Conservation (phyloP, 2,113 vertebrate genomes). For the Phrynosoma platyrhinos region DNA sequence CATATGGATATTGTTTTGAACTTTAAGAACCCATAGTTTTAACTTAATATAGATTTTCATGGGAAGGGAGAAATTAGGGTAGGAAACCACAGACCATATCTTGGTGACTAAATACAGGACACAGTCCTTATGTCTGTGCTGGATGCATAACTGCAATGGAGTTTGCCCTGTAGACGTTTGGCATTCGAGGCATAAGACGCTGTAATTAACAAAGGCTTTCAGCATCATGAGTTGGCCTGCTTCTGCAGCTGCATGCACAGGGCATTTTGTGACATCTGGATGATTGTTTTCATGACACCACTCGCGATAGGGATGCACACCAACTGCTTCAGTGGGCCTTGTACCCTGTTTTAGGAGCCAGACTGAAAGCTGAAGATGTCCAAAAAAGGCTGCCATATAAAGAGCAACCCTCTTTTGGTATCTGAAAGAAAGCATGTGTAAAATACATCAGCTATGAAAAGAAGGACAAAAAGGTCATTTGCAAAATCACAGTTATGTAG, state of each 20-base stretch:
- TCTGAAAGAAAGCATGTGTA: slow-evolving; percentile 52
- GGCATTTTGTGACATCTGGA: slow-evolving; percentile 73
- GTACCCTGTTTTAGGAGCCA: slow-evolving; percentile 77
- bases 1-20: slow-evolving; percentile 54
- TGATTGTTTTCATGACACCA: slow-evolving; percentile 81
- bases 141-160: slow-evolving; percentile 73
- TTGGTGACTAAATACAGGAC: slow-evolving; percentile 75
- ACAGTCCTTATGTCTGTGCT: slow-evolving; percentile 71
- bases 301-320: slow-evolving; percentile 75
- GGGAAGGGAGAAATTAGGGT: slow-evolving; percentile 72
- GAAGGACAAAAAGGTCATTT: neutral
- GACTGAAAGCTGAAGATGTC: slow-evolving; percentile 78
- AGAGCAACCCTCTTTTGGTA: slow-evolving; percentile 82
- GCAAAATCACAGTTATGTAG: neutral
- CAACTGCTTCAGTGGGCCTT: slow-evolving; percentile 70
- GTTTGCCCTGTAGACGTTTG: slow-evolving; percentile 64
- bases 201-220: slow-evolving; percentile 79
- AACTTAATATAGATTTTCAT: slow-evolving; percentile 78
- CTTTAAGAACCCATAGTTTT: slow-evolving; percentile 74
- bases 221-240: slow-evolving; percentile 77
- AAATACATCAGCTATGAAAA: neutral
- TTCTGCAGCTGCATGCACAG: slow-evolving; percentile 77
- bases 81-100: slow-evolving; percentile 74
- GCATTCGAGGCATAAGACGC: slow-evolving; percentile 72
- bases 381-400: slow-evolving; percentile 78